Evolutionary conservation across 2,797 vertebrate genomes (phyloP), one percentile per base, ranked within the genome.

Genomic region (Enteromius unitaeniatus): DNA sequence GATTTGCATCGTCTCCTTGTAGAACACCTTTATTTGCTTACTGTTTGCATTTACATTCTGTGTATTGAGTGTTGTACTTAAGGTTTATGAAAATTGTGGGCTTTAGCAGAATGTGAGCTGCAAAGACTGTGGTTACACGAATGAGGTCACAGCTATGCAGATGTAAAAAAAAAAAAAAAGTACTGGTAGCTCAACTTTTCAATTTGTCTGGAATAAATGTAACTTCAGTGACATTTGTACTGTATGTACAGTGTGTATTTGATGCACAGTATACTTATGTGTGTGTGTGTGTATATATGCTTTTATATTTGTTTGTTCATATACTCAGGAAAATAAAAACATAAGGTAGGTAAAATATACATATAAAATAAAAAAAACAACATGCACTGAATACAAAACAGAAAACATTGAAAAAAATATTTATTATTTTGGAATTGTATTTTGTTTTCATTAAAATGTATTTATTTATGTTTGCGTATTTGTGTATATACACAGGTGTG

Each of bases 1-100:
- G 40, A 74, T 82, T 82, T 82, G 80, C 69, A 51, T 82, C 14
- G 26, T 23, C 53, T 74, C 26, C 14, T 17, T 40, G 47, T 37
- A 62, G 19, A 64, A 37, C 11, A 37, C 17, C 34, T 4, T 13
- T n/a, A 60, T 81, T 81, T 81, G 69, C 28, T 51, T 64, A 74
- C 26, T 11, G 8, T 82, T 82, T 74, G 55, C 55, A 74, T 74
- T 28, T 31, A 26, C 23, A 17, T 34, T 58, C 11, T 69, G 51
- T 53, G 40, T 40, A 1, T 11, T 3, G 40, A 53, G 40, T 28
- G 4, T 72, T 72, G n/a, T 42, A 19, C 45, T 45, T 42, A 28
- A 70, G n/a, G 34, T 15, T 3, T 62, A 28, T 60, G 55, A 1
- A 64, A 19, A 17, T 28, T 2, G 5, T 49, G 26, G 17, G 40